A percentile compares a stretch with the other conserved stretches of the same genome.
Conservation (phyloP, 2,888 invertebrate genomes). For the Leptarthrus brevirostris region DNA sequence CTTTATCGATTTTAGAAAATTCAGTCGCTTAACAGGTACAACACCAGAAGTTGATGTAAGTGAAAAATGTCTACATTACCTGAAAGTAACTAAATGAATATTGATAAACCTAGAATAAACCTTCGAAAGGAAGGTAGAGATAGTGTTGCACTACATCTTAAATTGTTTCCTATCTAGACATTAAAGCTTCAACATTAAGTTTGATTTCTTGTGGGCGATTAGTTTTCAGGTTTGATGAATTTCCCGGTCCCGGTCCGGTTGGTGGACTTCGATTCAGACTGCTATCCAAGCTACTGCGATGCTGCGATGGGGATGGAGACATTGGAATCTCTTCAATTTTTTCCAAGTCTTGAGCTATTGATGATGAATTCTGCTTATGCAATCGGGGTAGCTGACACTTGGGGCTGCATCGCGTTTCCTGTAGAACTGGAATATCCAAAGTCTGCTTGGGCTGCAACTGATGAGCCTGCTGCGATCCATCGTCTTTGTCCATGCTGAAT, state of each 20-base stretch:
- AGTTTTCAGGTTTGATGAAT: conserved; percentile 46
- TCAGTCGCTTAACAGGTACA: conserved; percentile 46
- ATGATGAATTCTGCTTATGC: conserved; percentile 77
- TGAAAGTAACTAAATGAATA: conserved; percentile 14
- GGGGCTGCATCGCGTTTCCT: conserved; percentile 64
- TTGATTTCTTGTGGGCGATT: conserved; percentile 60
- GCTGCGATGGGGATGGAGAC: conserved; percentile 67
- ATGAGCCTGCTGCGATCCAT: conserved; percentile 66
- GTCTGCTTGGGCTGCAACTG: conserved; percentile 55
- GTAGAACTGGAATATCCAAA: conserved; percentile 64
- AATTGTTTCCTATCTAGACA: conserved; percentile 65
- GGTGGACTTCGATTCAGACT: conserved; percentile 66
- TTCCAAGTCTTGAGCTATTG: conserved; percentile 76
- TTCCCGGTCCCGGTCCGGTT: conserved; percentile 52
- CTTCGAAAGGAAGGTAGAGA: neutral
- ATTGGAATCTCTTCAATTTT: conserved; percentile 76
- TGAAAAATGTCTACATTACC: neutral
- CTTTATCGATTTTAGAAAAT: conserved; percentile 3
- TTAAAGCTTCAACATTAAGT: conserved; percentile 61
- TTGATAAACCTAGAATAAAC: conserved; percentile 4
- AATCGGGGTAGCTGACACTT: conserved; percentile 62
- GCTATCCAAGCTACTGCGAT: conserved; percentile 65
- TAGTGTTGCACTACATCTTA: conserved; percentile 56
- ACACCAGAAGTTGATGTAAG: conserved; percentile 9
- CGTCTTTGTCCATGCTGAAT: conserved; percentile 77